These are phyloP conservation scores for Peromyscus nudipes DNA, from an alignment of 2,797 vertebrate species.

Conservation along the genomic window DNA sequence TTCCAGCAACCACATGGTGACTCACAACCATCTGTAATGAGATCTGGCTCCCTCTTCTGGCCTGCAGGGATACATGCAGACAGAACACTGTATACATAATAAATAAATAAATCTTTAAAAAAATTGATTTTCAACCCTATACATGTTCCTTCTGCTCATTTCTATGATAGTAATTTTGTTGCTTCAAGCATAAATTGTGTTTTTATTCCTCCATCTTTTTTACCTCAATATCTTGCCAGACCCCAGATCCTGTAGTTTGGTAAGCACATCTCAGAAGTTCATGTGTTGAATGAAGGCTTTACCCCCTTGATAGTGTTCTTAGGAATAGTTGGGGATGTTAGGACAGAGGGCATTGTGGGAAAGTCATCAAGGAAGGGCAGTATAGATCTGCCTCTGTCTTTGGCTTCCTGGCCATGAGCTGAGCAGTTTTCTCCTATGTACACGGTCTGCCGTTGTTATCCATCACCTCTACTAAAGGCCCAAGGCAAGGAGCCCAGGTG, in stretches of 20 bases:
- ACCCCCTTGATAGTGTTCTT: no score
- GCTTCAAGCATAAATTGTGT: neutral
- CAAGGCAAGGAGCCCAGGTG: neutral
- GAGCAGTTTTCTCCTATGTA: neutral
- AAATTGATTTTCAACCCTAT: neutral
- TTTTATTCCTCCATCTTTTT: neutral
- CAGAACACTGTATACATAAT: no score
- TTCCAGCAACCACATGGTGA: no score
- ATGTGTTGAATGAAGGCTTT: neutral
- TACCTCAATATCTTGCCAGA: neutral
- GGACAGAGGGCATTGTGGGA: no score
- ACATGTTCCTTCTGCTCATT: neutral
- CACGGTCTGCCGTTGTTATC: neutral
- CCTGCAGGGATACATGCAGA: no score
- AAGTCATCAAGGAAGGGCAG: neutral
- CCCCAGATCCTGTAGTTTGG: neutral
- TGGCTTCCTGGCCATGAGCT: neutral
- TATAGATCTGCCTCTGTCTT: neutral
- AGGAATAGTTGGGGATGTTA: neutral
- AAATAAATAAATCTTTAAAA: no score
- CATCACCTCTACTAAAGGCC: neutral
- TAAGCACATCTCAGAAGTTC: neutral
- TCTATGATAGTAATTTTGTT: neutral
- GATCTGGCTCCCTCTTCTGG: no score
- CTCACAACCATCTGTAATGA: no score